Evolutionary conservation across 2,888 invertebrate genomes (phyloP).

Genomic region (Nemotelus nigrinus): DNA sequence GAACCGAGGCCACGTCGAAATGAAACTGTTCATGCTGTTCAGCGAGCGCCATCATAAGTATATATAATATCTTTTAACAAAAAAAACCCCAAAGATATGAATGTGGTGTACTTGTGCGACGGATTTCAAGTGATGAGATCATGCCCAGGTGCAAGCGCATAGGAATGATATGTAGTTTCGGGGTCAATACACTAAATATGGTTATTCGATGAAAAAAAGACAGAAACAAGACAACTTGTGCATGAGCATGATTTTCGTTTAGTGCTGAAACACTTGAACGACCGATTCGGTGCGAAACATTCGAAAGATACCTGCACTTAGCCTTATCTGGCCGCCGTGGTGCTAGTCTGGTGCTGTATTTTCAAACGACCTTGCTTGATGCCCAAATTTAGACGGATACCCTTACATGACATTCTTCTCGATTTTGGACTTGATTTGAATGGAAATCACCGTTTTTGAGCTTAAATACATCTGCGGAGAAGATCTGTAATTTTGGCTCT

Average conservation of each 20-base stretch:
- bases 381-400: slow-evolving; percentile 13
- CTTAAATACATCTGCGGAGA: too few relatives aligned
- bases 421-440: background rate
- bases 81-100: background rate
- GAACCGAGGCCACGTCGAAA: background rate
- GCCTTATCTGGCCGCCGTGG: background rate
- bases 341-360: background rate
- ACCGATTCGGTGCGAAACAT: slow-evolving; percentile 13
- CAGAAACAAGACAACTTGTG: background rate
- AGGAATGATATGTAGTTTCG: slow-evolving; percentile 20
- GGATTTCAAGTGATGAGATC: slow-evolving; percentile 34
- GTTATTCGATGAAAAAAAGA: background rate
- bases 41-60: background rate
- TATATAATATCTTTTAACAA: too few relatives aligned
- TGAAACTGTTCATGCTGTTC: too few relatives aligned
- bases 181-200: slow-evolving; percentile 38
- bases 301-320: background rate
- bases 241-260: background rate
- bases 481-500: too few relatives aligned
- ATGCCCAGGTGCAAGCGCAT: slow-evolving; percentile 29
- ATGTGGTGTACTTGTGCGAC: background rate
- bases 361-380: slow-evolving; percentile 5
- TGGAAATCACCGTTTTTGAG: background rate
- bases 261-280: background rate
- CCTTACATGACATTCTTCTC: slow-evolving; percentile 4